Conservation (phyloP, 1,140 invertebrate genomes). For the silkworm (Bombyx mori) region DNA sequence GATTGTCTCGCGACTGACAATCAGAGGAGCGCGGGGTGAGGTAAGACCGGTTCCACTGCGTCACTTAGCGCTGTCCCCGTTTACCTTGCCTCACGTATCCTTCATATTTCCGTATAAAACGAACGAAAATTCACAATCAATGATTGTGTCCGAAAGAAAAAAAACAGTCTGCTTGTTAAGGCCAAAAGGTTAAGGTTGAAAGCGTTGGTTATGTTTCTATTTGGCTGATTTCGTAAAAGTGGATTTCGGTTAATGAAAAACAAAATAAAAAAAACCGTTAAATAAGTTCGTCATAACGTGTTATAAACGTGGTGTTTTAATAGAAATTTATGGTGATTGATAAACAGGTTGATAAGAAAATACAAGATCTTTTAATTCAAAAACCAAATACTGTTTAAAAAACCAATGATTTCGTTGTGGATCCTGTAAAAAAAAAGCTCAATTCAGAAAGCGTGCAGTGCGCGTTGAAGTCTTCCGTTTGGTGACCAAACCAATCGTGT, state of each 20-base stretch:
- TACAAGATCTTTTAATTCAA: too few relatives aligned
- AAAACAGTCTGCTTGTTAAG: background rate
- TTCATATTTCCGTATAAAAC: constrained; percentile 6
- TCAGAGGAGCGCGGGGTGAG: constrained; percentile 12
- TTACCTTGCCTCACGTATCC: constrained; percentile 39
- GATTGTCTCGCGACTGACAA: constrained; percentile 18
- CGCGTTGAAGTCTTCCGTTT: constrained; percentile 65
- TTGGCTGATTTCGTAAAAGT: too few relatives aligned
- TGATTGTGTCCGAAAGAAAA: background rate
- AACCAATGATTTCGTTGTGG: too few relatives aligned
- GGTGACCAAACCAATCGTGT: constrained; percentile 8
- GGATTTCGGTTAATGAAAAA: too few relatives aligned
- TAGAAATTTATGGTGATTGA: too few relatives aligned
- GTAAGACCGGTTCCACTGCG: constrained; percentile 44
- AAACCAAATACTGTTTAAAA: too few relatives aligned
- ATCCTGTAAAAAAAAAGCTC: too few relatives aligned
- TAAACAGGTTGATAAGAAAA: too few relatives aligned
- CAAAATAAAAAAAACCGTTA: too few relatives aligned
- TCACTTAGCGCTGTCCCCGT: constrained; percentile 47
- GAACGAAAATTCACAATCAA: background rate
- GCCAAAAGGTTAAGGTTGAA: background rate
- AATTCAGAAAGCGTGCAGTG: constrained; percentile 9
- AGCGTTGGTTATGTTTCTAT: too few relatives aligned
- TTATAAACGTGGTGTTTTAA: too few relatives aligned
- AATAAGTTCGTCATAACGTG: too few relatives aligned